These are phyloP conservation scores for Nycticorax nycticorax DNA, from an alignment of 2,113 vertebrate species.

Conservation along the genomic window DNA sequence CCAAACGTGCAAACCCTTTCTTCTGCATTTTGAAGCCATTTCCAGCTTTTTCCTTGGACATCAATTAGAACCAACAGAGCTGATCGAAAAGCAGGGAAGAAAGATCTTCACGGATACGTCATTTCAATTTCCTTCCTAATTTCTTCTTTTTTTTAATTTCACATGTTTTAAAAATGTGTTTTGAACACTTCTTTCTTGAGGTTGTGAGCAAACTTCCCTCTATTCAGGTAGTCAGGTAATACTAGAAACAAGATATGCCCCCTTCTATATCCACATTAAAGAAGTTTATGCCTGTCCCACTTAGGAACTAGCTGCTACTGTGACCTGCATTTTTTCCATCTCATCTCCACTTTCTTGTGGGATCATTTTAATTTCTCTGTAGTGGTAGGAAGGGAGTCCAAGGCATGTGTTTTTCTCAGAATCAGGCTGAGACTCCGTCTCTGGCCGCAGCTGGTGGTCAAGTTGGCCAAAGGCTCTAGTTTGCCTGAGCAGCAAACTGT, in stretches of 20 bases:
- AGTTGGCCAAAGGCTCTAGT: background rate
- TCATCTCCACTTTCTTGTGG: constrained; percentile 19
- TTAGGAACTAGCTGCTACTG: background rate
- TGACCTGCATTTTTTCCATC: constrained; percentile 13
- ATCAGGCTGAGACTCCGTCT: background rate
- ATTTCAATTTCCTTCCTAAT: background rate
- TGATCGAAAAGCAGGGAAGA: background rate
- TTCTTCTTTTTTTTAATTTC: background rate
- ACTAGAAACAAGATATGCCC: background rate
- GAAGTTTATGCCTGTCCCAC: background rate
- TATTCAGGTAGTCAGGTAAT: background rate
- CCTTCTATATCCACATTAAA: background rate
- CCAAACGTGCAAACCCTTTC: background rate
- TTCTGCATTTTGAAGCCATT: background rate
- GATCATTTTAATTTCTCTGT: constrained; percentile 24
- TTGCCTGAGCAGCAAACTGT: background rate
- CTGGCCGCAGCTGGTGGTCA: background rate
- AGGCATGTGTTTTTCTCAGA: background rate
- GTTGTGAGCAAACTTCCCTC: background rate
- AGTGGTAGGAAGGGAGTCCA: background rate
- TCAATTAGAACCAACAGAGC: background rate
- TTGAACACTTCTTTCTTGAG: background rate
- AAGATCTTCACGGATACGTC: background rate
- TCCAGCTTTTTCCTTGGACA: background rate
- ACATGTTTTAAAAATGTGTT: background rate